Evolutionary conservation across 30 jellyfish, hydroid and myxozoan genomes (phyloP), one percentile per base, ranked within the genome.

Genomic region (Mastigias papua): DNA sequence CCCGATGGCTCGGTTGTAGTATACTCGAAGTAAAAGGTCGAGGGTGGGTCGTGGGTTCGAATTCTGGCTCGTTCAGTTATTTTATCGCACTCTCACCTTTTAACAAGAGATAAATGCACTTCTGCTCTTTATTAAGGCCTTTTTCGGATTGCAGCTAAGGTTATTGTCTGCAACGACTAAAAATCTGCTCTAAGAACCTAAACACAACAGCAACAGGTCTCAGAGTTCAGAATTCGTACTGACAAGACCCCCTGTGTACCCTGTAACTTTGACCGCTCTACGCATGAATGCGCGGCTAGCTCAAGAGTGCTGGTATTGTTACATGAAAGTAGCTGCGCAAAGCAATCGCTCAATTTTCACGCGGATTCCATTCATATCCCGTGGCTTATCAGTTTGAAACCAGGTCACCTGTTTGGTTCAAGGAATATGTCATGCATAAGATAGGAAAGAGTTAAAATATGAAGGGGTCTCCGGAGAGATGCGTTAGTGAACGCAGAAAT

Each of bases 251-350:
- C 90, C 80, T 78, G 48, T 70, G 34, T 21, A 9, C 54, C 30
- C 27, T 15, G 30, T 66, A 10, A 27, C 60, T 1, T 27, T 79
- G 90, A 79, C 78, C 90, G 31, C 90, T 60, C 37, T 49, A 70
- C 82, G 90, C 80, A 51, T 66, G 80, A 79, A 60, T 63, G 90
- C 90, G 90, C 90, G 71, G 80, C 73, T 32, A 58, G 57, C 63
- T 35, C 90, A 34, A 34, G 61, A 27, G 67, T 15, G 68, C 90
- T n/a, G 90, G 90, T 79, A 64, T 35, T 32, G 81, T 1, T 75
- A 72, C 83, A 60, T 31, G 61, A 69, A 28, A 3, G 32, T 23
- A 63, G 35, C 74, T 63, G 42, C 42, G 74, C 74, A 23, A 63
- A 63, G 37, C 42, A 21, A n/a, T 19, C 10, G 42, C 21, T 23